These are phyloP conservation scores for Trididemnum nubilum DNA, from an alignment of 23 tunicate species.

Conservation along the genomic window DNA sequence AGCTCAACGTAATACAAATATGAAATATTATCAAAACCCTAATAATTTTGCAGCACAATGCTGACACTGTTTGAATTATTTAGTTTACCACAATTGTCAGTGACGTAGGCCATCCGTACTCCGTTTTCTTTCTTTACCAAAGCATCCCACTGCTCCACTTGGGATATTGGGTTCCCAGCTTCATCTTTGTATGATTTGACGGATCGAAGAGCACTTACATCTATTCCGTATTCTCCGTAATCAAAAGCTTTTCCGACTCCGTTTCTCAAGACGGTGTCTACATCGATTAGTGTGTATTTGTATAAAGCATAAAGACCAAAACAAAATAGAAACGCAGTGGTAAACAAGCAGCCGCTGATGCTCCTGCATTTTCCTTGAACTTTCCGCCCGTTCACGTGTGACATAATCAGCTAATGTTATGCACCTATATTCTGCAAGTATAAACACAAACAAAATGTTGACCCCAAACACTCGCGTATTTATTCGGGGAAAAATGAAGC, in stretches of 20 bases:
- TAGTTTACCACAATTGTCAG: constrained; percentile 54
- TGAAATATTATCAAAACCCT: too few species aligned
- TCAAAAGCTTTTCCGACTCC: constrained; percentile 7
- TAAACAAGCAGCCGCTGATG: neutral
- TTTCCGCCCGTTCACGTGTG: neutral
- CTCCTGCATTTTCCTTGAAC: constrained; percentile 7
- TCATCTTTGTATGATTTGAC: neutral
- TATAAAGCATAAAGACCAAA: constrained; percentile 45
- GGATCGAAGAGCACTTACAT: constrained; percentile 34
- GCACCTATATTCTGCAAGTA: too few species aligned
- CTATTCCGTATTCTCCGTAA: constrained; percentile 54
- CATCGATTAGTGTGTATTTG: constrained; percentile 48
- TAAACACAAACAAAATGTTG: too few species aligned
- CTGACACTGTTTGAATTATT: too few species aligned
- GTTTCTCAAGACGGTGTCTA: constrained; percentile 22
- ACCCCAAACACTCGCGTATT: too few species aligned
- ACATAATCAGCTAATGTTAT: too few species aligned
- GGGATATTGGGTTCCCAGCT: neutral
- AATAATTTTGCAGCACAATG: too few species aligned
- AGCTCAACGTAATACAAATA: too few species aligned
- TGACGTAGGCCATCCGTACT: constrained; percentile 36
- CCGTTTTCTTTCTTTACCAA: constrained; percentile 24
- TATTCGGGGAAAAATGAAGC: too few species aligned
- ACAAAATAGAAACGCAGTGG: constrained; percentile 35
- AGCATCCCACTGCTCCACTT: constrained; percentile 47